Base-by-base conservation (phyloP, 2,888 invertebrate genomes). In the Zaprionus lineosus region DNA sequence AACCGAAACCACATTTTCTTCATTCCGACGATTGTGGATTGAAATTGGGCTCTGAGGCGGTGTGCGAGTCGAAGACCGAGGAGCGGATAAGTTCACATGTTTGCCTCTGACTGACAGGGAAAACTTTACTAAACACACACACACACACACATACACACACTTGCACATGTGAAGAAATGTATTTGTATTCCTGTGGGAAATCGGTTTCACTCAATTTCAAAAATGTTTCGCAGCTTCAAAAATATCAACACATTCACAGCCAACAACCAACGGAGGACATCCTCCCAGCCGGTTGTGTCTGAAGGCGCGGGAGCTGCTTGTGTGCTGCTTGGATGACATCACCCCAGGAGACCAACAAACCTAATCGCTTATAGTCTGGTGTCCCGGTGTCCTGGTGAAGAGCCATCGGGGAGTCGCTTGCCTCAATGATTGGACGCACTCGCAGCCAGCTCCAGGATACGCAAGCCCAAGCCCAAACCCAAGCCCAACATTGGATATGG, bases 1-100 rank as follows among this genome's bases (percentile, higher is more conserved):
- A 86, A 86, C 84, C 86, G 62, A 72, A 84, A 86, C 86, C 86
- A 78, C 84, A 86, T 81, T 86, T 86, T 83, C 86, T 84, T 86
- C 81, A 83, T 86, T 86, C 70, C 71, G 65, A 59, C 61, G 56
- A 37, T 64, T 83, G 78, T 71, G 77, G 83, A 78, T 63, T 69
- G 75, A 66, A 47, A 68, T 62, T 56, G 34, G 37, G 26, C 28
- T 50, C 46, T 51, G 58, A 58, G 67, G 55, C 50, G 57, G 24
- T 21, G 21, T 36, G 28, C 36, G 18, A 44, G 34, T 40, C 18
- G 28, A 44, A 52, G 47, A 52, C 55, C 36, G 41, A 59, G 53
- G 51, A 55, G 62, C 57, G 64, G n/a, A 70, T 60, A 58, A 59
- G 33, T 48, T 36, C 44, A 31, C 66, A 46, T 64, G 62, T 59